These are phyloP conservation scores for Lasiommata megera DNA, from an alignment of 2,888 invertebrate species.

Conservation along the genomic window DNA sequence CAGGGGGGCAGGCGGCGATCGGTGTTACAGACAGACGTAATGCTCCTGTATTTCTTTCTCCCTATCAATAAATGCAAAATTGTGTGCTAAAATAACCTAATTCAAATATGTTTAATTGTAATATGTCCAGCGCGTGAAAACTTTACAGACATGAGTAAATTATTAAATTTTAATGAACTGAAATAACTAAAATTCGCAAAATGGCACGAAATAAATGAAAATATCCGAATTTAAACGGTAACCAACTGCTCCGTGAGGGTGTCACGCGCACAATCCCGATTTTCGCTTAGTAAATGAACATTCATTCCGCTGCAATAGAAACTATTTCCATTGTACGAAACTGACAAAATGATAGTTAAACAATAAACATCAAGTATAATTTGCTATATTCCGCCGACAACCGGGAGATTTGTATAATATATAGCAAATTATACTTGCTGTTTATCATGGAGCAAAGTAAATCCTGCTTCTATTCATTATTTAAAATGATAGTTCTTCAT, in stretches of 20 bases:
- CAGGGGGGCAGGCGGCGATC: no score
- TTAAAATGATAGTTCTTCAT: no score
- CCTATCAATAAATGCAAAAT: no score
- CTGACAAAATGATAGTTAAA: neutral
- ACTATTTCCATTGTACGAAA: slow-evolving; percentile 19
- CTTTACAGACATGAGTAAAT: neutral
- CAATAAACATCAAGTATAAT: neutral
- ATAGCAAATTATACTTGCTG: no score
- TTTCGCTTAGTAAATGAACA: slow-evolving; percentile 70
- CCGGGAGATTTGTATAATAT: no score
- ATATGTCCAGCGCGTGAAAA: neutral
- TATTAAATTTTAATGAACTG: neutral
- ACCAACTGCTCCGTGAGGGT: slow-evolving; percentile 27
- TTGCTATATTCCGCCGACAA: no score
- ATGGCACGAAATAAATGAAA: slow-evolving; percentile 10
- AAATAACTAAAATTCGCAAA: neutral
- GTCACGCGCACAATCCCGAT: slow-evolving; percentile 34
- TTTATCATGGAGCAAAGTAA: no score
- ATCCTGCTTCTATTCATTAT: no score
- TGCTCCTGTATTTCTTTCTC: no score
- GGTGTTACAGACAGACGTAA: no score
- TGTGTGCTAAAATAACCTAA: no score
- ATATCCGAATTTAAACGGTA: slow-evolving; percentile 25
- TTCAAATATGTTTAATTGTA: neutral
- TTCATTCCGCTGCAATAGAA: slow-evolving; percentile 55